These are phyloP conservation scores for Beroe forskalii DNA, from an alignment of 37 sponge, comb jelly and placozoan species.

Conservation along the genomic window DNA sequence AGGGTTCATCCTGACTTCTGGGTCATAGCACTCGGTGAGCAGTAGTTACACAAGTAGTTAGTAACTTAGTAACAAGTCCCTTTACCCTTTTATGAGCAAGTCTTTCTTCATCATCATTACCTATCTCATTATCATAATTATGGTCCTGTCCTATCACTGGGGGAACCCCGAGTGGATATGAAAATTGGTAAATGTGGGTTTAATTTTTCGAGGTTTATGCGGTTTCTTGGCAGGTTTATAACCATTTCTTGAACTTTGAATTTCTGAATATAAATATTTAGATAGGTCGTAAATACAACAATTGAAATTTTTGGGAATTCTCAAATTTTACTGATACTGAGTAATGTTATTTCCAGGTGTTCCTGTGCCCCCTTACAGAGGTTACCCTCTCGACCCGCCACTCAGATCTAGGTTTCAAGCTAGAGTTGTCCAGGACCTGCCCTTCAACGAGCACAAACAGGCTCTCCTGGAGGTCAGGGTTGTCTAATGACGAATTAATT, in stretches of 20 bases:
- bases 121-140: too few species aligned
- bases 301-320: too few species aligned
- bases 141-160: too few species aligned
- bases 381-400: constrained; percentile 92
- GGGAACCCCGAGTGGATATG: too few species aligned
- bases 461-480: constrained; percentile 2
- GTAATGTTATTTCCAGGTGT: constrained; percentile 79
- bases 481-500: not conserved
- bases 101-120: too few species aligned
- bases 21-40: constrained; percentile 54
- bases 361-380: constrained; percentile 89
- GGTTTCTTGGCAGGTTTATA: too few species aligned
- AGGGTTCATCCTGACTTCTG: constrained; percentile 64
- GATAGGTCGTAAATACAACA: too few species aligned
- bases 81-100: constrained; percentile 27
- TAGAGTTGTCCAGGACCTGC: constrained; percentile 62
- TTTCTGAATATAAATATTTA: too few species aligned
- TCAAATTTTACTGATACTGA: too few species aligned
- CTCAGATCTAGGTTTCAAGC: constrained; percentile 90
- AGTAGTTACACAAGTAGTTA: not conserved
- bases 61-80: not conserved
- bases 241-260: too few species aligned
- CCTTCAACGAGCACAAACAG: constrained; percentile 64
- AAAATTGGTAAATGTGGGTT: too few species aligned
- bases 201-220: too few species aligned